Evolutionary conservation across 2,797 vertebrate genomes (phyloP).

Genomic region (Orientallactaga sibirica): DNA sequence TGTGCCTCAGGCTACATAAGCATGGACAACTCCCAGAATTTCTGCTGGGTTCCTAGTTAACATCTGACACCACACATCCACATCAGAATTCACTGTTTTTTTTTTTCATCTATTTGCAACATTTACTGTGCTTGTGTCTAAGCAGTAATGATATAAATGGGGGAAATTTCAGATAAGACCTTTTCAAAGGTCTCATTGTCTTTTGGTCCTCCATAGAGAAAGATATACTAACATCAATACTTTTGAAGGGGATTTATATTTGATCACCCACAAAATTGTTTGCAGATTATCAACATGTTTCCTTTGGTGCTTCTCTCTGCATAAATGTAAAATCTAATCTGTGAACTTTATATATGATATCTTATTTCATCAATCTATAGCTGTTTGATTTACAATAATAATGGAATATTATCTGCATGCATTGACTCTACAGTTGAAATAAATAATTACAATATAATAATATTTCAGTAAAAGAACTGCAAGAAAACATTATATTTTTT

Average conservation of each 20-base stretch:
- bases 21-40: not conserved
- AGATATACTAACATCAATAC: not conserved
- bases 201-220: constrained; percentile 33
- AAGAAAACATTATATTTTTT: not conserved
- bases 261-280: not conserved
- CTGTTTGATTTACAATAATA: not conserved
- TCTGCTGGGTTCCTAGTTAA: not conserved
- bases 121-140: not conserved
- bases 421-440: not conserved
- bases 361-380: not conserved
- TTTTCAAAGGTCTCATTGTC: not conserved
- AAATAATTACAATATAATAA: not conserved
- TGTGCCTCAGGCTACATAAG: not conserved
- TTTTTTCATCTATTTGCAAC: not conserved
- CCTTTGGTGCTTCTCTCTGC: constrained; percentile 15
- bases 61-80: not conserved
- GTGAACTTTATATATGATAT: not conserved
- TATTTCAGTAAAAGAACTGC: not conserved
- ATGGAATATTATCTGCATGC: not conserved
- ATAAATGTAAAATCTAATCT: not conserved
- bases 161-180: not conserved
- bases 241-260: not conserved
- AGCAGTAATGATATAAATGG: not conserved
- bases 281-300: not conserved
- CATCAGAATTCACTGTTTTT: not conserved